Evolutionary conservation across 1,140 invertebrate species (phyloP), one percentile per base, ranked within the genome.

Genomic region (Luehdorfia chinensis): DNA sequence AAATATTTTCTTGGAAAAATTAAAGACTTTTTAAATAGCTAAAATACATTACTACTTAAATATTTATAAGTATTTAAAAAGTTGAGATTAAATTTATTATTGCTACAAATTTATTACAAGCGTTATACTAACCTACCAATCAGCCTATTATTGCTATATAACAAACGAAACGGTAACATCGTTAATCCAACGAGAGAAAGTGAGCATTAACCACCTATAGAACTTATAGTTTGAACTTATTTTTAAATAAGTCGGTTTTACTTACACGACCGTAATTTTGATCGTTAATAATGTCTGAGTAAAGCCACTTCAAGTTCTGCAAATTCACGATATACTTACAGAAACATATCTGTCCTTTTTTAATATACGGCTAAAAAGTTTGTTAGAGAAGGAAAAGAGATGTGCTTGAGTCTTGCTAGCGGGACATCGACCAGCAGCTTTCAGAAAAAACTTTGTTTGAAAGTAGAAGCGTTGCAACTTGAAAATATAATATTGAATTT

Each of bases 381-480:
- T 30, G 63, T 62, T 37, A 41, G 65, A 83, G 34, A 70, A 59
- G 50, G 76, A 83, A 31, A 49, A 60, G 52, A 44, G 33, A 67
- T 50, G 55, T 68, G 69, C 66, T 79, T 60, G 67, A 80, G 71
- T 59, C 66, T 72, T 56, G 54, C 73, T 83, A 85, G 81, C 81
- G 81, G 81, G 81, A 85, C 81, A 83, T 85, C 81, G 81, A 85
- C 81, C 78, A 85, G 76, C 81, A 85, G 78, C 78, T 83, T 84
- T 84, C 76, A 77, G 76, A 85, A 81, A 43, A 85, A 85, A 85
- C 71, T 65, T 75, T 36, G 54, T 32, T 47, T 62, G 25, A 63
- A 49, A 46, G 43, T 27, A 46, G 47, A 33, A 77, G 54, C 31
- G 48, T 68, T 77, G 71, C 21, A 84, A 75, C 78, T 76, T 44